Percentiles rank a stretch among this genome's conserved stretches.
These are phyloP conservation scores for Cantharis flavilabris DNA, from an alignment of 2,888 invertebrate species.

Conservation along the genomic window DNA sequence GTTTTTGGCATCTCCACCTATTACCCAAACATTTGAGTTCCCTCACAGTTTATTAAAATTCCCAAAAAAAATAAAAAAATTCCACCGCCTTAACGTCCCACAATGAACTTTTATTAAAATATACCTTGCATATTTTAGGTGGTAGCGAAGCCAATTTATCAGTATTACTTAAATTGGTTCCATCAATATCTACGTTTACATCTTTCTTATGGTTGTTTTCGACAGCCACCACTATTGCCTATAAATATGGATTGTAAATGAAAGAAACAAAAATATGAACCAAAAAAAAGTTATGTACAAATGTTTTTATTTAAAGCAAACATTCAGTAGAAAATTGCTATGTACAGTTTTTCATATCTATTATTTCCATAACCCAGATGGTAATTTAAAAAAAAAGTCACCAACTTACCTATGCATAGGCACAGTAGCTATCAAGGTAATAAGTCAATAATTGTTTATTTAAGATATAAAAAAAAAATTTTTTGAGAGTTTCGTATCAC, in stretches of 20 bases:
- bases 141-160: conserved; percentile 38
- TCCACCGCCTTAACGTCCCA: not conserved
- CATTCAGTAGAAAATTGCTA: not conserved
- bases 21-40: not conserved
- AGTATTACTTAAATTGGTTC: conserved; percentile 46
- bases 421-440: not conserved
- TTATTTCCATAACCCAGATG: not conserved
- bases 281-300: not conserved
- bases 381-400: not conserved
- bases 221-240: conserved; percentile 50
- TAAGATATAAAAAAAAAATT: not conserved
- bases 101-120: conserved; percentile 13
- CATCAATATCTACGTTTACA: conserved; percentile 53
- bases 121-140: conserved; percentile 40
- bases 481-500: not conserved
- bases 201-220: conserved; percentile 49
- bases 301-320: not conserved
- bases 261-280: not conserved
- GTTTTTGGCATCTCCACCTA: conserved; percentile 11
- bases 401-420: not conserved
- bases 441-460: not conserved
- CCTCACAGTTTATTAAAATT: not conserved
- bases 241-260: conserved; percentile 44
- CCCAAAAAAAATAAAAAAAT: not conserved
- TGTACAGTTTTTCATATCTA: not conserved